Percentiles rank a stretch among this genome's conserved stretches.
Evolutionary conservation across 2,888 invertebrate species (phyloP).

Genomic region (Acleris emargana): DNA sequence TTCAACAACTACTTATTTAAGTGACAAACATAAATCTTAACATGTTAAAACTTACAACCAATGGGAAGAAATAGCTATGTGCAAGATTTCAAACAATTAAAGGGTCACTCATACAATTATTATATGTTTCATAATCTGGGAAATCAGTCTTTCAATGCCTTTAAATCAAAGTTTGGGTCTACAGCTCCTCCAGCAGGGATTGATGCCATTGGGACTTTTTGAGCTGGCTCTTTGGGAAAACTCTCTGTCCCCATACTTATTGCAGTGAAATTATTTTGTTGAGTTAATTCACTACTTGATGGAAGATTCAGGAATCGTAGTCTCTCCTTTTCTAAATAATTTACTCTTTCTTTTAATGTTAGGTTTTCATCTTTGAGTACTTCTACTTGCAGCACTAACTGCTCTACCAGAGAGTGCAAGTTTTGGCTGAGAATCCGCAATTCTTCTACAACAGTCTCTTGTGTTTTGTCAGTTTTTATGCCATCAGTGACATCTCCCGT

Average conservation of each 20-base stretch:
- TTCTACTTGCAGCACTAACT: constrained; percentile 86
- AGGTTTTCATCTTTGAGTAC: constrained; percentile 86
- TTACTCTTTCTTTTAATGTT: constrained; percentile 82
- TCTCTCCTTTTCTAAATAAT: constrained; percentile 82
- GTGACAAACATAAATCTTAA: no score
- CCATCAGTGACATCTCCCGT: constrained; percentile 60
- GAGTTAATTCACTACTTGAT: constrained; percentile 52
- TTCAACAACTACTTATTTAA: no score
- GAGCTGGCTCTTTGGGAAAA: constrained; percentile 45
- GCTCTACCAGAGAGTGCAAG: constrained; percentile 79
- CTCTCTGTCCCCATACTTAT: constrained; percentile 44
- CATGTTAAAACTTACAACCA: no score
- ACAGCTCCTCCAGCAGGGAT: constrained; percentile 43
- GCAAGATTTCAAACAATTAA: no score
- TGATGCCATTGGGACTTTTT: constrained; percentile 46
- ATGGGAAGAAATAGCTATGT: no score
- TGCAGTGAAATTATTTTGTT: constrained; percentile 50
- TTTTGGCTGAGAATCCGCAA: constrained; percentile 86
- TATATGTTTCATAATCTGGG: no score
- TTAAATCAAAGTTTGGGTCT: constrained; percentile 67
- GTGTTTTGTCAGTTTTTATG: constrained; percentile 85
- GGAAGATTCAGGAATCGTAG: constrained; percentile 68
- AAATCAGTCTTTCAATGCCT: constrained; percentile 54
- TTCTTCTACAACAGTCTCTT: constrained; percentile 86
- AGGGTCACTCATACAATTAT: no score